A percentile compares a stretch with the other conserved stretches of the same genome.
Conservation (phyloP, 2,797 vertebrate genomes). For the Menidia menidia region DNA sequence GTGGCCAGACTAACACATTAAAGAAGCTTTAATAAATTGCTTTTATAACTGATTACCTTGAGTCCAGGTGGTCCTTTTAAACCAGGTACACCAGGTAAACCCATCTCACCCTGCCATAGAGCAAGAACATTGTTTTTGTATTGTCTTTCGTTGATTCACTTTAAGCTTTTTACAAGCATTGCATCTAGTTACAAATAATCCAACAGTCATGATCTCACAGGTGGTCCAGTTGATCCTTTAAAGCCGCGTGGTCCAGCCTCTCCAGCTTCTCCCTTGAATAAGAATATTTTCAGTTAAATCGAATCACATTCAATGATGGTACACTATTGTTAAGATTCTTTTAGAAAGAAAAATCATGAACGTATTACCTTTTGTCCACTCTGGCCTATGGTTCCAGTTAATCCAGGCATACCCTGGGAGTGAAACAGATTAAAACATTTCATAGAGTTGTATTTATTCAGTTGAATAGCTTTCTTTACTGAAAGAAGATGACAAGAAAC, state of each 20-base stretch:
- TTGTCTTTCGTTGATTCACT: not conserved
- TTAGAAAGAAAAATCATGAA: not conserved
- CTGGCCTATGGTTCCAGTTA: conserved; percentile 88
- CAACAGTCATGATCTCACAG: conserved; percentile 80
- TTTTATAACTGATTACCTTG: conserved; percentile 83
- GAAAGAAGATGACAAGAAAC: no score
- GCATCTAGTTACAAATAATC: not conserved
- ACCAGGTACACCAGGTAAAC: conserved; percentile 86
- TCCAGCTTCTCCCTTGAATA: conserved; percentile 89
- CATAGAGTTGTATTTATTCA: not conserved
- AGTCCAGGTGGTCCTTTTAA: conserved; percentile 84
- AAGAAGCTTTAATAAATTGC: conserved; percentile 4
- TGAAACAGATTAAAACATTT: not conserved
- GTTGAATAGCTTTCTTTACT: no score
- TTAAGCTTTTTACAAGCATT: not conserved
- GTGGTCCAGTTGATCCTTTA: conserved; percentile 85
- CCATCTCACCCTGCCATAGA: conserved; percentile 87
- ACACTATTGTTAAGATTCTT: not conserved
- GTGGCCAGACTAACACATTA: conserved; percentile 8
- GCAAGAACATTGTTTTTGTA: conserved; percentile 6
- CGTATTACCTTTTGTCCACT: conserved; percentile 86
- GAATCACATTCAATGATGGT: not conserved
- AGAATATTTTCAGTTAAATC: conserved; percentile 31
- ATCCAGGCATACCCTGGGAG: conserved; percentile 90
- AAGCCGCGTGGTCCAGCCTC: conserved; percentile 85